Percentiles rank a stretch among this genome's conserved stretches.
These are phyloP conservation scores for Odontophorus gujanensis DNA, from an alignment of 2,113 vertebrate species.

Conservation along the genomic window DNA sequence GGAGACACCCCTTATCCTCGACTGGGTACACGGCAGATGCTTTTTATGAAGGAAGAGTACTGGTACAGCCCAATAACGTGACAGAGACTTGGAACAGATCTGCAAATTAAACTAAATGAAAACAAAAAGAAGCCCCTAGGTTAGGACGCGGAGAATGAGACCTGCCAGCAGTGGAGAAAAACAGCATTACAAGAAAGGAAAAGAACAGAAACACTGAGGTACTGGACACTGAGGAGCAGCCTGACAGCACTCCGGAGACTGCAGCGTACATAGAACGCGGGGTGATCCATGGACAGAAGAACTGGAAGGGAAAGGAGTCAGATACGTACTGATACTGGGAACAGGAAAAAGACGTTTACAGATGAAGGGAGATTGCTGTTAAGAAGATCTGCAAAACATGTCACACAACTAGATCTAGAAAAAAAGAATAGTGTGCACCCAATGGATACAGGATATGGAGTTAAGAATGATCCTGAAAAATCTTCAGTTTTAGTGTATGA, in stretches of 20 bases:
- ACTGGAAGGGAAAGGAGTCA: neutral
- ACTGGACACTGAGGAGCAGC: neutral
- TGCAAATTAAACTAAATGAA: neutral
- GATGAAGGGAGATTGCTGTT: neutral
- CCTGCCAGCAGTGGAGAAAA: neutral
- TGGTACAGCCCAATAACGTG: accelerated
- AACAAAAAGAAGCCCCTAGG: neutral
- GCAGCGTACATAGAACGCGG: neutral
- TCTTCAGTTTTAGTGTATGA: neutral
- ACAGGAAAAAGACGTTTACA: neutral
- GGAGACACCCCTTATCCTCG: neutral
- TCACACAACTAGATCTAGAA: neutral
- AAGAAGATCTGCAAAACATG: neutral
- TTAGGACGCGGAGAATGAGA: neutral
- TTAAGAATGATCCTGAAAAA: neutral
- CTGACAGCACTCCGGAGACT: neutral
- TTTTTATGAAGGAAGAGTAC: neutral
- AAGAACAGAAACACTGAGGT: neutral
- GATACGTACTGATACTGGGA: neutral
- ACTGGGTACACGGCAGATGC: neutral
- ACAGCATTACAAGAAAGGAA: neutral
- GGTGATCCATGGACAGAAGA: neutral
- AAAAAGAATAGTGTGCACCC: neutral
- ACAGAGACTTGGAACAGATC: neutral
- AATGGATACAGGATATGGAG: neutral